Percentiles rank a stretch among this genome's conserved stretches.
Conservation (phyloP, 2,113 vertebrate genomes). For the Lagopus muta region DNA sequence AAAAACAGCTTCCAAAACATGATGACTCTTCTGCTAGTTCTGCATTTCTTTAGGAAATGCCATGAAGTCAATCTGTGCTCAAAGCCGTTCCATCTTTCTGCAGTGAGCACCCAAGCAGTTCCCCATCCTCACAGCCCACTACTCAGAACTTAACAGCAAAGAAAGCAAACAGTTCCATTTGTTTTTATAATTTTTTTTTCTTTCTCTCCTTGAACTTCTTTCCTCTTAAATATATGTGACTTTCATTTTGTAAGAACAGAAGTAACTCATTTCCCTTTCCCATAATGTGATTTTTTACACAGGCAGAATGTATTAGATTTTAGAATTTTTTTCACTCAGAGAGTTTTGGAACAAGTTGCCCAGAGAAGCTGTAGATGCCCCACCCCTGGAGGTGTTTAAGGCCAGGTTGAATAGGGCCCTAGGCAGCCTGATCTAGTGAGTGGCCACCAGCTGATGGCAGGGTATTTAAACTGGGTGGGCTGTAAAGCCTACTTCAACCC, state of each 20-base stretch:
- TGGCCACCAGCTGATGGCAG: too few relatives aligned
- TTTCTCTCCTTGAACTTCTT: not conserved
- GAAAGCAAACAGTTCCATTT: not conserved
- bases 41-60: not conserved
- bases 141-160: not conserved
- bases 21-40: not conserved
- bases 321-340: too few relatives aligned
- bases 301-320: too few relatives aligned
- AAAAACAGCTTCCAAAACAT: not conserved
- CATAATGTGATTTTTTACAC: not conserved
- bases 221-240: not conserved
- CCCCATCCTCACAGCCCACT: too few relatives aligned
- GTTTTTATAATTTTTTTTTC: not conserved
- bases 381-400: too few relatives aligned
- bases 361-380: too few relatives aligned
- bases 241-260: not conserved
- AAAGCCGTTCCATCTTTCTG: not conserved
- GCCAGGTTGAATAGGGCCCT: too few relatives aligned
- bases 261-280: not conserved
- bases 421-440: too few relatives aligned
- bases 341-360: too few relatives aligned
- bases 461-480: too few relatives aligned
- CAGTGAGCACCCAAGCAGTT: not conserved
- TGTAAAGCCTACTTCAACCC: too few relatives aligned
- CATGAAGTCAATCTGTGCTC: not conserved